Conservation (phyloP, 2,113 vertebrate genomes). For the Uria aalge region DNA sequence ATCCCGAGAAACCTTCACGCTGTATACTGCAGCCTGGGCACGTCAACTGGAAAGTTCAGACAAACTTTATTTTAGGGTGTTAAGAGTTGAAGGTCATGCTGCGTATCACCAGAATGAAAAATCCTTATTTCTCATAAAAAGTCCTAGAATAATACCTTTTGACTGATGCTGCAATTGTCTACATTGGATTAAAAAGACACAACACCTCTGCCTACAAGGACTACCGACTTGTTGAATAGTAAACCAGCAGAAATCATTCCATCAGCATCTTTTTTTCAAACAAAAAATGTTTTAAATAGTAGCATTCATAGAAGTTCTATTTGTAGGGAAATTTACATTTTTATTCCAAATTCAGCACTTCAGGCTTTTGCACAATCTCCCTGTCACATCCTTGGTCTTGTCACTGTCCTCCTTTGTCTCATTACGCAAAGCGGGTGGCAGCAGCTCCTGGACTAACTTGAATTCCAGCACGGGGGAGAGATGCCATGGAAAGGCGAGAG, state of each 20-base stretch:
- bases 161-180: background rate
- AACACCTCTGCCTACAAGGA: background rate
- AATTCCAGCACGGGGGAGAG: rapidly evolving
- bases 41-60: background rate
- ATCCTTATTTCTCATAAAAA: background rate
- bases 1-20: background rate
- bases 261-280: background rate
- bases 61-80: background rate
- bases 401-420: background rate
- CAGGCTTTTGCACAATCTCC: background rate
- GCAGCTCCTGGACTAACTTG: background rate
- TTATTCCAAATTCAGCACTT: background rate
- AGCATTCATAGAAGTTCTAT: background rate
- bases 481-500: background rate
- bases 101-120: background rate
- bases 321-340: background rate
- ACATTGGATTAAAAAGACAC: background rate
- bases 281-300: background rate
- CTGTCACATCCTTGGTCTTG: background rate
- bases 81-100: conserved; percentile 15
- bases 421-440: background rate
- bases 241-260: background rate
- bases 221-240: background rate
- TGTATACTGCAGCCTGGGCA: background rate
- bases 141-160: background rate